A percentile compares a stretch with the other conserved stretches of the same genome.
These are phyloP conservation scores for Aethina tumida DNA, from an alignment of 1,140 invertebrate species.

Conservation along the genomic window DNA sequence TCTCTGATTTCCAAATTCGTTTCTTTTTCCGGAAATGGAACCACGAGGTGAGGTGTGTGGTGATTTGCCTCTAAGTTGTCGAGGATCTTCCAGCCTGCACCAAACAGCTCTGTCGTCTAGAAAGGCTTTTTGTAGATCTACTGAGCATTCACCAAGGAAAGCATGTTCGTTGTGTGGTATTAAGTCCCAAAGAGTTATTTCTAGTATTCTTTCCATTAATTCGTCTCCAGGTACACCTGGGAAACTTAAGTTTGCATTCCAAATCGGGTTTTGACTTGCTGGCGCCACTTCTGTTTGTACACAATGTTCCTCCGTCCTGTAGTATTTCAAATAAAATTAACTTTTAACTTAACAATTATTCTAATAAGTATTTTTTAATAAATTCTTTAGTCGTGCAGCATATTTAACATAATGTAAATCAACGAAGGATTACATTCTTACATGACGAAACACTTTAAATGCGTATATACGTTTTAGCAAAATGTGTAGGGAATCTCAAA, in stretches of 20 bases:
- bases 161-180: conserved; percentile 68
- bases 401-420: too few relatives aligned
- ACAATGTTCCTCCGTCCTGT: conserved; percentile 58
- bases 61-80: conserved; percentile 55
- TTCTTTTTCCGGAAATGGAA: conserved; percentile 55
- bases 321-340: too few relatives aligned
- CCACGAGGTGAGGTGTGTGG: conserved; percentile 70
- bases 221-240: conserved; percentile 64
- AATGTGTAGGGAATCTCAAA: too few relatives aligned
- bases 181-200: conserved; percentile 80
- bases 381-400: too few relatives aligned
- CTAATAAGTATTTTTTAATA: too few relatives aligned
- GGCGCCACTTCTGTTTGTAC: conserved; percentile 73
- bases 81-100: conserved; percentile 75
- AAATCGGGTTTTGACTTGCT: conserved; percentile 74
- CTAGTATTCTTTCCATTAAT: conserved; percentile 66
- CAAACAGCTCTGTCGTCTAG: conserved; percentile 76
- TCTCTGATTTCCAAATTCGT: conserved; percentile 54
- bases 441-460: too few relatives aligned
- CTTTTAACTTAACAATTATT: too few relatives aligned
- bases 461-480: too few relatives aligned
- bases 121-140: conserved; percentile 71
- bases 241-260: conserved; percentile 83
- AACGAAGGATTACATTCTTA: too few relatives aligned
- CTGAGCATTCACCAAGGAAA: conserved; percentile 74